Evolutionary conservation across 2,888 invertebrate species (phyloP).

Genomic region (Cactoblastis cactorum): DNA sequence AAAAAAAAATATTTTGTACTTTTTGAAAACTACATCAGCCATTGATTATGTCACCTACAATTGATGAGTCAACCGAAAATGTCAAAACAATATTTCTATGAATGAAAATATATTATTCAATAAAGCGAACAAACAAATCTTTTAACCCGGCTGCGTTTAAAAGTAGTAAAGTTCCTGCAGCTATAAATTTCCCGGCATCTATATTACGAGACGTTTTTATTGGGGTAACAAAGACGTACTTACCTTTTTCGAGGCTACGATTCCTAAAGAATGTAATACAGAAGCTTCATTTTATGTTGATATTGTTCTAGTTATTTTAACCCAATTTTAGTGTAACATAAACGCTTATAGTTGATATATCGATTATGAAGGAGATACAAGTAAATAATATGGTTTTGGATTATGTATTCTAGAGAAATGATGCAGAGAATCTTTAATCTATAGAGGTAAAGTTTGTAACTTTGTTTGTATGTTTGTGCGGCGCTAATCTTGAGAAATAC

Average conservation of each 20-base stretch:
- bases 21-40: no score
- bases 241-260: not conserved
- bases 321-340: not conserved
- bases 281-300: not conserved
- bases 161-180: not conserved
- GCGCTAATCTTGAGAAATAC: no score
- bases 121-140: not conserved
- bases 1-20: no score
- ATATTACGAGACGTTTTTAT: constrained; percentile 7
- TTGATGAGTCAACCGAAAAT: no score
- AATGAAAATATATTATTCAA: not conserved
- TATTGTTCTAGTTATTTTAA: not conserved
- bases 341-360: no score
- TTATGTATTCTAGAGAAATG: no score
- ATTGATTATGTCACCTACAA: not conserved
- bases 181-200: not conserved
- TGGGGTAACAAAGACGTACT: not conserved
- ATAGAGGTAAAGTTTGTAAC: no score
- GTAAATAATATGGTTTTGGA: no score
- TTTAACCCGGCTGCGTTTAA: not conserved
- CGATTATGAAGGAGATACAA: no score
- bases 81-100: not conserved
- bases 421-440: no score
- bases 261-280: not conserved
- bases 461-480: no score